These are phyloP conservation scores for Lasiurus cinereus DNA, from an alignment of 2,113 vertebrate species.

Conservation along the genomic window DNA sequence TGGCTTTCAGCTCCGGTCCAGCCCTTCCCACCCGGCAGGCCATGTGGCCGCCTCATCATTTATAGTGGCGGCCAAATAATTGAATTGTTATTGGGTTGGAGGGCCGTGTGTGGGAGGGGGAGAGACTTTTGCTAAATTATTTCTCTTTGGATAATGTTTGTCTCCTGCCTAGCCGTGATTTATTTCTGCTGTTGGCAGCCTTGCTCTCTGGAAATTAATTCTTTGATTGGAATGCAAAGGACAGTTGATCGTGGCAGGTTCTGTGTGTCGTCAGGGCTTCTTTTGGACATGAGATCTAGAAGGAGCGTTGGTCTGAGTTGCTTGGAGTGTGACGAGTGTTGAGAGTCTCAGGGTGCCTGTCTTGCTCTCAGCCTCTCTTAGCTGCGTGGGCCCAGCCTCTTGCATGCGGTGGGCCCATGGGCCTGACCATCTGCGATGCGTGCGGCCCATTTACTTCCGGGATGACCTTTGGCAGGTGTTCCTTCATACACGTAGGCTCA, in stretches of 20 bases:
- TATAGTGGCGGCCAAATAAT: conserved; percentile 78
- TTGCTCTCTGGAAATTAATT: conserved; percentile 79
- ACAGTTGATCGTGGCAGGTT: not conserved
- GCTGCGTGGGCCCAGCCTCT: not conserved
- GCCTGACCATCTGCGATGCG: not conserved
- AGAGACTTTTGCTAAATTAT: conserved; percentile 82
- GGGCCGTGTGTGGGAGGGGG: conserved; percentile 24
- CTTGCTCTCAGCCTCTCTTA: not conserved
- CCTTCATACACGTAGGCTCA: not conserved
- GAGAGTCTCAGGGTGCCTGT: not conserved
- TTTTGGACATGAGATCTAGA: not conserved
- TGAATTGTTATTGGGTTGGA: conserved; percentile 79
- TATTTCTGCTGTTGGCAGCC: conserved; percentile 74
- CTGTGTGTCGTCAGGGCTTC: not conserved
- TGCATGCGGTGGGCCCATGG: not conserved
- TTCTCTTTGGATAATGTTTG: conserved; percentile 82
- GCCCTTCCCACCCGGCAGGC: conserved; percentile 61
- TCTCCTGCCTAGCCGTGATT: conserved; percentile 76
- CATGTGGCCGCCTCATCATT: conserved; percentile 64
- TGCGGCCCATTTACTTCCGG: not conserved
- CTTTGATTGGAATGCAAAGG: not conserved
- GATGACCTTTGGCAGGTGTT: not conserved
- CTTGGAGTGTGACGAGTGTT: not conserved
- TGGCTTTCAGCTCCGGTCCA: not conserved
- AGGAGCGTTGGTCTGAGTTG: not conserved